These are phyloP conservation scores for Trichacis sp. DNA, from an alignment of 2,888 invertebrate genomes.

Conservation along the genomic window DNA sequence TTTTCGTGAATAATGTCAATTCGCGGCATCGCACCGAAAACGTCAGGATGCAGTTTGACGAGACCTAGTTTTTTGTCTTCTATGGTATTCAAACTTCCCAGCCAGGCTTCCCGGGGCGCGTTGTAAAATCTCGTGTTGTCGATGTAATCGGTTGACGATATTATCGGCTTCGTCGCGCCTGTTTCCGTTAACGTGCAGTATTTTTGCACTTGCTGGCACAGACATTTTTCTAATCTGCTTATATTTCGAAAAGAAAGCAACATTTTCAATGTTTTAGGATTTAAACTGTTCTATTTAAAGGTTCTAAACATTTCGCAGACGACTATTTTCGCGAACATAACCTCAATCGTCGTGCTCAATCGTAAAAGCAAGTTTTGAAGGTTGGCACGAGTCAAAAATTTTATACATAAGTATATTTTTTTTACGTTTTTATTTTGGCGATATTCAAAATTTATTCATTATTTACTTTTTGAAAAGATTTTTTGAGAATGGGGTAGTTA, in stretches of 20 bases:
- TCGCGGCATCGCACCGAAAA: slow-evolving; percentile 86
- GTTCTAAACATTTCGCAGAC: background rate
- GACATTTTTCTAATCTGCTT: slow-evolving; percentile 40
- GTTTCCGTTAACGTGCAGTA: slow-evolving; percentile 45
- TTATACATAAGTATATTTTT: no score
- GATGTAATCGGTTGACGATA: slow-evolving; percentile 56
- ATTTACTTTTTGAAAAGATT: no score
- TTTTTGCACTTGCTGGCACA: slow-evolving; percentile 38
- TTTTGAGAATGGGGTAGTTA: no score
- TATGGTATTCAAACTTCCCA: slow-evolving; percentile 84
- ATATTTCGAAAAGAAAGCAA: slow-evolving; percentile 51
- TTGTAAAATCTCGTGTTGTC: slow-evolving; percentile 65
- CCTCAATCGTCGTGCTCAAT: no score
- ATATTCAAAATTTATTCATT: no score
- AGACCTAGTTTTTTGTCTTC: slow-evolving; percentile 85
- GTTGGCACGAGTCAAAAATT: no score
- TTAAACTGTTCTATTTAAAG: no score
- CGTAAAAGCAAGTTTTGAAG: background rate
- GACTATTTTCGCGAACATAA: slow-evolving; percentile 7
- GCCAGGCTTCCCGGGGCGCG: slow-evolving; percentile 84
- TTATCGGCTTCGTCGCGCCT: slow-evolving; percentile 57
- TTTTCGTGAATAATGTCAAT: slow-evolving; percentile 90
- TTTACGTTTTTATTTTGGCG: no score
- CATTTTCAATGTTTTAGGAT: slow-evolving; percentile 46
- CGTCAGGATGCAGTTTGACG: slow-evolving; percentile 88